These are phyloP conservation scores for Halcyon chelicuti DNA, from an alignment of 2,797 vertebrate species.

Conservation along the genomic window DNA sequence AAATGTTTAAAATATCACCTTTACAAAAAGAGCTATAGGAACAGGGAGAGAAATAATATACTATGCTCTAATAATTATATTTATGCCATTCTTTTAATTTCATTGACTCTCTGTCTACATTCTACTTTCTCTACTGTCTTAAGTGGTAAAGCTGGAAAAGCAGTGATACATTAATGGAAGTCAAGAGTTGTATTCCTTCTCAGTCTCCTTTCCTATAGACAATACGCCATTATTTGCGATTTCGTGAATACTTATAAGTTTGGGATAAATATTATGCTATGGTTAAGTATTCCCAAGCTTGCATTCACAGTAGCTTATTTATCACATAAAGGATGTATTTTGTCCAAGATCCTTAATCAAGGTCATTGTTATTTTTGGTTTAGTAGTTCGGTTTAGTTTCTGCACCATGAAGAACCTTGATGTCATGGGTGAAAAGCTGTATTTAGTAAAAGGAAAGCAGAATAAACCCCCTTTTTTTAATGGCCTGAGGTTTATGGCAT, in stretches of 20 bases:
- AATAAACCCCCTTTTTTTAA: neutral
- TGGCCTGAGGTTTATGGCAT: neutral
- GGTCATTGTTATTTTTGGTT: neutral
- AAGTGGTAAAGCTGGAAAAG: neutral
- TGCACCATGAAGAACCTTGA: neutral
- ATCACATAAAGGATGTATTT: neutral
- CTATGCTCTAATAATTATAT: neutral
- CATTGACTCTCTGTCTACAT: neutral
- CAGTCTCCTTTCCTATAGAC: neutral
- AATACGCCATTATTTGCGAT: neutral
- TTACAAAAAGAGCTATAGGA: neutral
- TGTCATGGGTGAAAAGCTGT: neutral
- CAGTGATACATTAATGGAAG: neutral
- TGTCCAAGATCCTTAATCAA: neutral
- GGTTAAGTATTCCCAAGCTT: neutral
- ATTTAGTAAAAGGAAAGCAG: neutral
- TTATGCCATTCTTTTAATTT: neutral
- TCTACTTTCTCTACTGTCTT: neutral
- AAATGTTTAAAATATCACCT: neutral
- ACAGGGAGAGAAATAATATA: neutral
- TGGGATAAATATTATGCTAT: neutral
- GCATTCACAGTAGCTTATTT: neutral
- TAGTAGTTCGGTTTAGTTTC: neutral
- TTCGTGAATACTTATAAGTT: neutral
- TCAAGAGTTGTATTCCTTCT: neutral